Evolutionary conservation across 2,797 vertebrate genomes (phyloP).

Genomic region (Sebastes melanostomus): DNA sequence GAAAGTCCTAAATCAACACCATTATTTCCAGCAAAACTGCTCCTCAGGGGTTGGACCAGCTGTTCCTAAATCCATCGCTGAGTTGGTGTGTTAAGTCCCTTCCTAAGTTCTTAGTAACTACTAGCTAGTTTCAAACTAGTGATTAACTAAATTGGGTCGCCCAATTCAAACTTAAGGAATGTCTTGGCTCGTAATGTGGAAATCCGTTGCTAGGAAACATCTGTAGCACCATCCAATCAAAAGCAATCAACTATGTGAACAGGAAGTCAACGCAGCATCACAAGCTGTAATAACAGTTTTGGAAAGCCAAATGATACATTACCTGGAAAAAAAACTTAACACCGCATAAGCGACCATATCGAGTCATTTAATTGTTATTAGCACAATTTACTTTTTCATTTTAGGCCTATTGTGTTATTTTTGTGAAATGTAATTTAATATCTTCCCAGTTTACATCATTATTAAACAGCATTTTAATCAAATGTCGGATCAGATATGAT

Average conservation of each 20-base stretch:
- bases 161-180: background rate
- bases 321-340: background rate
- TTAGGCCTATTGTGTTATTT: background rate
- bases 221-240: background rate
- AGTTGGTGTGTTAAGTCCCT: background rate
- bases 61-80: background rate
- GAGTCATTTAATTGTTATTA: background rate
- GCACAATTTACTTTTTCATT: background rate
- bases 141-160: background rate
- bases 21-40: background rate
- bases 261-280: background rate
- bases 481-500: background rate
- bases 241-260: background rate
- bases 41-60: background rate
- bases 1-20: constrained; percentile 18
- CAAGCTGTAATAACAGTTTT: background rate
- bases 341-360: background rate
- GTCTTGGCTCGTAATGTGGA: background rate
- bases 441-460: background rate
- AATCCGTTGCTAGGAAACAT: background rate
- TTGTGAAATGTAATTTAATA: background rate
- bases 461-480: background rate
- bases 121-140: background rate
- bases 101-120: background rate
- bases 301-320: background rate